These are phyloP conservation scores for Spodoptera litura DNA, from an alignment of 1,140 invertebrate genomes.

Conservation along the genomic window DNA sequence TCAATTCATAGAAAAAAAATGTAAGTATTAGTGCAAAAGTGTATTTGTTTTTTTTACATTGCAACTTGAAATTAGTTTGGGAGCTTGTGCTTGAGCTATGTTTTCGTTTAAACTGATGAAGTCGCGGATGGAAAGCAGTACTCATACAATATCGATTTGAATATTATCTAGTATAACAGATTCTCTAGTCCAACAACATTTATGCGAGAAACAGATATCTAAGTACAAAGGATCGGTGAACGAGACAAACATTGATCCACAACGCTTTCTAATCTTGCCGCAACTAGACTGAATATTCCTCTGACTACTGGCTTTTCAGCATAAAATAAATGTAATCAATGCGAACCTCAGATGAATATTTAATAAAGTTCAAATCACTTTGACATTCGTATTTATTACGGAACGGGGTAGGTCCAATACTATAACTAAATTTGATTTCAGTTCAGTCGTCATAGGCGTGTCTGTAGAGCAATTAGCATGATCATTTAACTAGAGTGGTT, in stretches of 20 bases:
- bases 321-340: constrained; percentile 29
- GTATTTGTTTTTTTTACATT: too few species aligned
- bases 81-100: too few species aligned
- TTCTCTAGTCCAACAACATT: constrained; percentile 35
- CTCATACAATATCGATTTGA: constrained; percentile 14
- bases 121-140: too few species aligned
- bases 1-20: too few species aligned
- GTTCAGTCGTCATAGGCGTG: neutral
- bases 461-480: neutral
- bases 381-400: neutral
- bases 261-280: constrained; percentile 6
- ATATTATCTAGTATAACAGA: constrained; percentile 28
- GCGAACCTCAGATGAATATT: constrained; percentile 28
- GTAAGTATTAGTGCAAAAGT: too few species aligned
- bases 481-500: too few species aligned
- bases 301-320: neutral
- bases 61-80: too few species aligned
- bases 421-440: constrained; percentile 8
- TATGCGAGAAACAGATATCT: constrained; percentile 12
- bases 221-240: constrained; percentile 33
- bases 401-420: neutral
- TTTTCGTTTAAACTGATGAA: too few species aligned
- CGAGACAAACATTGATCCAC: neutral
- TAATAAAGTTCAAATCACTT: neutral
- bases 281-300: constrained; percentile 18